Conservation (phyloP, 2,888 invertebrate genomes). For the Dicranocentrus wangi region DNA sequence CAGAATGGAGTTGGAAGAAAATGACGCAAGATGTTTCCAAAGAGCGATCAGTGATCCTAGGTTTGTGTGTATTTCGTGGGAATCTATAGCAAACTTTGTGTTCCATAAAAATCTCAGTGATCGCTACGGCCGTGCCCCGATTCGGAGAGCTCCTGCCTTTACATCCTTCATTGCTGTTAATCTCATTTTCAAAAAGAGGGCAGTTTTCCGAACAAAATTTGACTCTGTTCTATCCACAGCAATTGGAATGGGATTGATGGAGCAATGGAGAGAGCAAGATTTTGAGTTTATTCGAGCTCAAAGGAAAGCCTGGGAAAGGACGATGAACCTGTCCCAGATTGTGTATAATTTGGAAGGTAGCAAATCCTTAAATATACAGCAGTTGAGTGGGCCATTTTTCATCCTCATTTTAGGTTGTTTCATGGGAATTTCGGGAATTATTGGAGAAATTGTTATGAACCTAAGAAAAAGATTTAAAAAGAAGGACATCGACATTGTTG, state of each 20-base stretch:
- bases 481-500: no score
- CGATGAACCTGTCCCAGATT: slow-evolving; percentile 9
- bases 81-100: slow-evolving; percentile 34
- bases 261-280: slow-evolving; percentile 48
- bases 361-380: neutral
- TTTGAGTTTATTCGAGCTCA: slow-evolving; percentile 21
- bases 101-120: slow-evolving; percentile 53
- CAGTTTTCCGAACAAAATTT: slow-evolving; percentile 41
- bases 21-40: slow-evolving; percentile 55
- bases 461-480: no score
- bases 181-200: slow-evolving; percentile 33
- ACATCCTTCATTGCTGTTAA: slow-evolving; percentile 27
- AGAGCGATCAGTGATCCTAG: neutral
- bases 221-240: slow-evolving; percentile 24
- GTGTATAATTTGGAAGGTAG: neutral
- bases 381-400: slow-evolving; percentile 50
- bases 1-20: slow-evolving; percentile 51
- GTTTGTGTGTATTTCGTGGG: slow-evolving; percentile 59
- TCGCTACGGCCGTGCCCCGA: slow-evolving; percentile 29
- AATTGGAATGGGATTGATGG: slow-evolving; percentile 33
- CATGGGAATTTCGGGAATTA: no score
- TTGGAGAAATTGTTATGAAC: no score
- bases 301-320: slow-evolving; percentile 51
- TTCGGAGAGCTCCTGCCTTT: slow-evolving; percentile 6
- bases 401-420: neutral